Evolutionary conservation across 2,888 invertebrate genomes (phyloP), one percentile per base, ranked within the genome.

Genomic region (Stegana nigrithorax): DNA sequence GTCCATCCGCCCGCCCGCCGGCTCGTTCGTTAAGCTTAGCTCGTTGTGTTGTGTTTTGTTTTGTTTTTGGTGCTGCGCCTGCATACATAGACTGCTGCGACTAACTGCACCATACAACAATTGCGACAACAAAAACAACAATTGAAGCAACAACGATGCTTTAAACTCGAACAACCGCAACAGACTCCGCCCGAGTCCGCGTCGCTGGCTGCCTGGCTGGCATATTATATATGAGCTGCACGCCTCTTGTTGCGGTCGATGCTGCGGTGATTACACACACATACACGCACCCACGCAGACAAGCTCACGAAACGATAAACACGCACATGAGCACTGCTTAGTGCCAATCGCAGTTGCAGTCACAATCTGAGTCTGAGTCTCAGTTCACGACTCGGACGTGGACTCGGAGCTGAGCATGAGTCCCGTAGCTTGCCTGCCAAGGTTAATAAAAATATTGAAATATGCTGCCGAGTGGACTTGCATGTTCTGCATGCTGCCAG

Each of bases 201-300:
- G 39, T 17, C 17, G 29, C 12, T 36, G 60, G 59, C 62, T 63
- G 59, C n/a, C n/a, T n/a, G n/a, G n/a, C n/a, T n/a, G n/a, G n/a
- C 36, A 63, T 67, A 67, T 65, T 42, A 63, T 62, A 62, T 32
- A 55, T 55, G 53, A 55, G 32, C 12, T 25, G 21, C 36, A 14
- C 21, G n/a, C n/a, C 19, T 21, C 51, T 27, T 27, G 51, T 27
- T 44, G 47, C 44, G 25, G 29, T 39, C 56, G 29, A 19, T 57
- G 45, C 45, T 2, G 55, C 29, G 60, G 55, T 56, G 51, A 57
- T 63, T 25, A 55, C 50, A 7, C 25, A 59, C 59, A 57, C 14
- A 42, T 50, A 51, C 14, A 42, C 10, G 21, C n/a, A 45, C 7
- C 21, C 36, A 21, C 21, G 29, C 50, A 60, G 12, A 39, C 45